Percentiles rank a stretch among this genome's conserved stretches.
Conservation (phyloP, 2,113 vertebrate genomes). For the Aythya baeri region DNA sequence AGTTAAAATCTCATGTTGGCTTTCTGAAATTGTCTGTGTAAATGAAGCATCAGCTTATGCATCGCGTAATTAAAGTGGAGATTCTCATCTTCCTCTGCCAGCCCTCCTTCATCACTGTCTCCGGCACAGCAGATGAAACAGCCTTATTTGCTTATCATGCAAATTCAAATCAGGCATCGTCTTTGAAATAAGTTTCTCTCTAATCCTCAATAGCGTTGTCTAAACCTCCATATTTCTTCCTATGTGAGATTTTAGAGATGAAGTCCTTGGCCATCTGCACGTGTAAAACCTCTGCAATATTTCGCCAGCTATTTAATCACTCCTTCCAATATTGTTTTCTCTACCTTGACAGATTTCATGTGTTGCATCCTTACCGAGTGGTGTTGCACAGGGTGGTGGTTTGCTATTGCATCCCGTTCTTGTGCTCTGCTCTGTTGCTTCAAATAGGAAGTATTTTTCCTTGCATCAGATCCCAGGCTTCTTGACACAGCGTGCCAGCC, state of each 20-base stretch:
- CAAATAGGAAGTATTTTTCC: neutral
- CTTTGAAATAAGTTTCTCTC: neutral
- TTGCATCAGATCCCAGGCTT: accelerated
- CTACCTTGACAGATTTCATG: neutral
- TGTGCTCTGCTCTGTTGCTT: neutral
- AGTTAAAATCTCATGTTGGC: neutral
- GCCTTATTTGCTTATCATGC: neutral
- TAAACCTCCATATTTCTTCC: neutral
- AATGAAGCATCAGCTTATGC: neutral
- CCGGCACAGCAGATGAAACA: neutral
- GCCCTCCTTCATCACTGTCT: neutral
- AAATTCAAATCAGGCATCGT: neutral
- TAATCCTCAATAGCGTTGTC: neutral
- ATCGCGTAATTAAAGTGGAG: neutral
- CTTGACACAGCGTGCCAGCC: neutral
- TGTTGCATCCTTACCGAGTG: accelerated
- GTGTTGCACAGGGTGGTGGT: neutral
- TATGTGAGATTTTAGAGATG: neutral
- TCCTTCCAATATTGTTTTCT: neutral
- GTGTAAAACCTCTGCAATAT: accelerated
- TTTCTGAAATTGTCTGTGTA: neutral
- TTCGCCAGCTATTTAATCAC: neutral
- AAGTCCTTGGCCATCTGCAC: neutral
- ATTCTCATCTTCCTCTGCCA: neutral
- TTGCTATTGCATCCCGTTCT: neutral